Evolutionary conservation across 2,888 invertebrate genomes (phyloP), one percentile per base, ranked within the genome.

Genomic region (Heliconius hortense): DNA sequence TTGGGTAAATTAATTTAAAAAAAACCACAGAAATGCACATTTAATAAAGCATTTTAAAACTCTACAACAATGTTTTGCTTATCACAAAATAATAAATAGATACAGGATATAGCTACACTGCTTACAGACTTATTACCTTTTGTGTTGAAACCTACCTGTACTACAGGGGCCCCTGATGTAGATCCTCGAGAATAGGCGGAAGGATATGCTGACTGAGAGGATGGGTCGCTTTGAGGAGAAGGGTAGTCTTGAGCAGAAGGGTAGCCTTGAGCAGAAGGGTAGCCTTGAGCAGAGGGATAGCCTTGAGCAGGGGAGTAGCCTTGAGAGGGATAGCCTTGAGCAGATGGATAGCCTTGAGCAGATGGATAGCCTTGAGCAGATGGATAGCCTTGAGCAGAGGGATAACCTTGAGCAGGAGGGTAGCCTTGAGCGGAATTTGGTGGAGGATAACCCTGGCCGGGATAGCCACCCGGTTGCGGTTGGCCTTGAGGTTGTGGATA

Each of bases 41-140:
- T 10, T 21, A 28, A 56, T 15, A 71, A 71, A 71, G 60, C 71
- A 62, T 62, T 39, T 62, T 60, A 73, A 70, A 80, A 80, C 79
- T 77, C 39, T 76, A 78, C 68, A 78, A 75, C 78, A 82, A 82
- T 85, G 87, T 87, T 88, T 86, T 89, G 88, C 84, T 90, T 90
- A 90, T 90, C 90, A 89, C 89, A 89, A 85, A 82, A 78, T 81
- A 81, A 77, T 28, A 79, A 80, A 80, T 77, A 80, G 39, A 66
- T 66, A 66, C 66, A 66, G 78, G 74, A 82, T 76, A 80, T 72
- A 75, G 56, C 39, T 66, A 53, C 66, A 72, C 83, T 79, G 75
- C 77, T 79, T 79, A 77, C 77, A 76, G 24, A 56, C 7, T 81
- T 66, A 84, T 89, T 81, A 92, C 92, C 93, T 92, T 92, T 85